Base-by-base conservation (phyloP, 2,113 vertebrate species). In the Struthidea cinerea region DNA sequence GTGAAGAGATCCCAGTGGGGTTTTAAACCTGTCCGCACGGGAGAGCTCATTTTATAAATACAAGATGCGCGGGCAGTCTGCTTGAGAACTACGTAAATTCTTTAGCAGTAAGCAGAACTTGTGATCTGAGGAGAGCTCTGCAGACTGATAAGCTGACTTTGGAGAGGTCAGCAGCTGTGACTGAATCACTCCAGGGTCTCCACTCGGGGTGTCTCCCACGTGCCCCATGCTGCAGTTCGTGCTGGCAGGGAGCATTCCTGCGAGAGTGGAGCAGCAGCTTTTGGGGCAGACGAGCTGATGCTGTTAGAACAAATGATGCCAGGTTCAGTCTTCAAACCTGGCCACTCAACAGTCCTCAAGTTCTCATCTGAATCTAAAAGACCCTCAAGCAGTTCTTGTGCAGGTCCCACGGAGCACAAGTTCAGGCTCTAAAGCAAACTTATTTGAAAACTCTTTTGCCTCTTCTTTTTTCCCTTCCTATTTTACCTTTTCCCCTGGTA, bases 221-320 rank as follows among this genome's bases (percentile, higher is more conserved):
- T 2, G 4, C 17, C 33, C 24, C 1, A 0, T 27, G 70, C 87
- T 16, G 63, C 4, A 16, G 28, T 2, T 7, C 0, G 5, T 3
- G 16, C 52, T 67, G 46, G 65, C 47, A n/a, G 60, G 32, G 44
- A 79, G 52, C 28, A 0, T 5, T 20, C 13, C 39, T 70, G 33
- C 0, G 2, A 1, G 46, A 37, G 44, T 0, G 0, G 13, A 53
- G 67, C 44, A 61, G 81, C 60, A 10, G n/a, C 4, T 42, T 41
- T 11, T 1, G 2, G 57, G 23, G 10, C 44, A 69, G 53, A n/a
- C 0, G 0, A 49, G 63, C 32, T 28, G 11, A 8, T 61, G 50
- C 55, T 41, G 6, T 26, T 30, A 20, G 59, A 57, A 35, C 12
- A 41, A 47, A 39, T 0, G 56, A 55, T 39, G 55, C 27, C 73